A percentile compares a stretch with the other conserved stretches of the same genome.
phyloP scores from a whole-genome alignment of 1,140 invertebrate genomes.

The Aphidius ervi region DNA sequence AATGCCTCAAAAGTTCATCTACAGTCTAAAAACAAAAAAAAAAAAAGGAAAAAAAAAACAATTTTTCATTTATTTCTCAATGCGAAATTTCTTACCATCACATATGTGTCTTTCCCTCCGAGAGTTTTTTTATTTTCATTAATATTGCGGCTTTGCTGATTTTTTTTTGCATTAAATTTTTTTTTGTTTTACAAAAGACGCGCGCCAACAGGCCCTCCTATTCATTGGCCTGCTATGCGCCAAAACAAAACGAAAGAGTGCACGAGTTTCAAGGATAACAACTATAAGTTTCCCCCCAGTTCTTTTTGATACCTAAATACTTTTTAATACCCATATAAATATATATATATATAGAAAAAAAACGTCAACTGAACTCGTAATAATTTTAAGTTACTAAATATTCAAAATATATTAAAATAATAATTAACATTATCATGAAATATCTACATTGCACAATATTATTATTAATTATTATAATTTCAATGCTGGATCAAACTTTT shows the following conservation, averaged over 20 bases:
- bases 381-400: too few species aligned
- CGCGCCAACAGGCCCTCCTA: constrained; percentile 33
- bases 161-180: constrained; percentile 7
- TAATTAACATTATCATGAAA: too few species aligned
- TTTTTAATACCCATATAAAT: neutral
- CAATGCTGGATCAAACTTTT: too few species aligned
- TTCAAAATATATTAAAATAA: too few species aligned
- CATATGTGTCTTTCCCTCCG: neutral
- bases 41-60: neutral
- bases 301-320: too few species aligned
- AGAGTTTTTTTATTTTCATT: constrained; percentile 1
- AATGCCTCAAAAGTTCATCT: neutral
- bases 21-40: neutral
- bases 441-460: too few species aligned
- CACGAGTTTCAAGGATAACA: constrained; percentile 52
- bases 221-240: constrained; percentile 29
- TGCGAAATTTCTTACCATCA: neutral
- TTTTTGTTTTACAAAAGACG: constrained; percentile 18
- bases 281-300: constrained; percentile 38
- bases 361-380: too few species aligned
- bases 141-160: neutral
- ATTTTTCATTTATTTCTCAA: neutral
- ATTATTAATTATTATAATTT: too few species aligned
- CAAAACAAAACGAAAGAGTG: constrained; percentile 50
- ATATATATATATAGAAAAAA: too few species aligned